Conservation (phyloP, 1,140 invertebrate genomes). For the Pogonognathellus flavescens region DNA sequence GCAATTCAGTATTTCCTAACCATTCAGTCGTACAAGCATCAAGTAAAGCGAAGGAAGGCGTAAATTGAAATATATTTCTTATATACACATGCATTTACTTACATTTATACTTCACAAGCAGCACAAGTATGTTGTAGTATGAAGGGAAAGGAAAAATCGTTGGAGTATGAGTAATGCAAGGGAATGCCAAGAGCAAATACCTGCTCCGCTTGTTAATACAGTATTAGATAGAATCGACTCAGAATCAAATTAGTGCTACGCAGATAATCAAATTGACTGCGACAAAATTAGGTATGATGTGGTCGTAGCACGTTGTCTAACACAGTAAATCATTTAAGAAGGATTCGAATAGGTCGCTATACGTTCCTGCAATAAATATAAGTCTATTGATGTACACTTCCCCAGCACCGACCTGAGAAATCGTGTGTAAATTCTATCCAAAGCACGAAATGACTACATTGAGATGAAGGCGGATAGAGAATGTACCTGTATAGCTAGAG, state of each 20-base stretch:
- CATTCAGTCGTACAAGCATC: constrained; percentile 22
- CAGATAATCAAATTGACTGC: constrained; percentile 43
- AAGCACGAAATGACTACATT: too few species aligned
- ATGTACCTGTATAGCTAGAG: too few species aligned
- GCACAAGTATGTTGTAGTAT: not conserved
- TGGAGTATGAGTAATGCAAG: not conserved
- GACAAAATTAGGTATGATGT: constrained; percentile 39
- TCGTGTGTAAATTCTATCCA: too few species aligned
- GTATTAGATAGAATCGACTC: constrained; percentile 38
- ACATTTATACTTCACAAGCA: not conserved
- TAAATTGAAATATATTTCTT: constrained; percentile 32
- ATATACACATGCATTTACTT: not conserved
- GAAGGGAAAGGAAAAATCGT: not conserved
- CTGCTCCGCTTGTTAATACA: constrained; percentile 26
- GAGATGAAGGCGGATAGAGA: too few species aligned
- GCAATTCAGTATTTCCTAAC: constrained; percentile 33
- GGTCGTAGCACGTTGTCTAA: not conserved
- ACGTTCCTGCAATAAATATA: not conserved
- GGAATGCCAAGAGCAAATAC: constrained; percentile 29
- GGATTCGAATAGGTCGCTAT: not conserved
- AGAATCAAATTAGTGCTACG: constrained; percentile 26
- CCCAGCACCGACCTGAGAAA: too few species aligned
- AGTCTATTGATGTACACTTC: too few species aligned
- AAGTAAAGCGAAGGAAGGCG: constrained; percentile 21
- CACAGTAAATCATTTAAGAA: constrained; percentile 21